These are phyloP conservation scores for Thunnus albacares DNA, from an alignment of 2,797 vertebrate species.

Conservation along the genomic window DNA sequence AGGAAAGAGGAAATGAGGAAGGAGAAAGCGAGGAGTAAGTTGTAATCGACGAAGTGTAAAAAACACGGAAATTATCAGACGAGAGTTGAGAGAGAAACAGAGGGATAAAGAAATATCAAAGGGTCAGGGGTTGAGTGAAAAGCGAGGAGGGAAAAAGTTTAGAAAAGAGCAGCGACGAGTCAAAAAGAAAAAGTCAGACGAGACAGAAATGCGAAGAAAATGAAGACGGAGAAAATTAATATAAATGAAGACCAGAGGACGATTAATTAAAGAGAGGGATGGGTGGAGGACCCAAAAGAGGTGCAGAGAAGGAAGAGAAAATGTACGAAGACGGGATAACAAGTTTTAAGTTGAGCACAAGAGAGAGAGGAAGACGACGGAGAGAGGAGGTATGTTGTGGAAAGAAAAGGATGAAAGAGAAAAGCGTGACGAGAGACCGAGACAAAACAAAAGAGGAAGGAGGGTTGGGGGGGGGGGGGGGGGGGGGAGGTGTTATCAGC, in stretches of 20 bases:
- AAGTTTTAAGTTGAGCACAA: neutral
- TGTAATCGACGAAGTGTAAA: neutral
- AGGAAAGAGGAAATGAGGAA: neutral
- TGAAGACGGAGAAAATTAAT: neutral
- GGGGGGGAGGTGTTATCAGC: constrained; percentile 9
- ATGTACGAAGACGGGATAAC: neutral
- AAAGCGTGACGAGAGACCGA: neutral
- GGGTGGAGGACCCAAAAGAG: neutral
- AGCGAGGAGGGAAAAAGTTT: constrained; percentile 16
- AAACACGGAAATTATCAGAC: neutral
- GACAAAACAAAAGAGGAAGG: constrained; percentile 13
- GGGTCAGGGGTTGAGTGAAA: neutral
- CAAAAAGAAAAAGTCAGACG: neutral
- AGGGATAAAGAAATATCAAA: neutral
- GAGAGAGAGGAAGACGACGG: neutral
- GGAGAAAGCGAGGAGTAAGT: neutral
- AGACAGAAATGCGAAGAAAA: too few relatives aligned
- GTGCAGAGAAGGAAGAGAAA: neutral
- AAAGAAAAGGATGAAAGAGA: neutral
- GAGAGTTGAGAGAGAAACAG: too few relatives aligned
- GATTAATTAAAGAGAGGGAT: too few relatives aligned
- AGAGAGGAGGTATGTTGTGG: neutral
- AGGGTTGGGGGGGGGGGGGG: neutral
- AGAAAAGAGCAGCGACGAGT: neutral
- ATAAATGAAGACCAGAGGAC: neutral